Conservation (phyloP, 2,888 invertebrate species). For the Athalia circularis region DNA sequence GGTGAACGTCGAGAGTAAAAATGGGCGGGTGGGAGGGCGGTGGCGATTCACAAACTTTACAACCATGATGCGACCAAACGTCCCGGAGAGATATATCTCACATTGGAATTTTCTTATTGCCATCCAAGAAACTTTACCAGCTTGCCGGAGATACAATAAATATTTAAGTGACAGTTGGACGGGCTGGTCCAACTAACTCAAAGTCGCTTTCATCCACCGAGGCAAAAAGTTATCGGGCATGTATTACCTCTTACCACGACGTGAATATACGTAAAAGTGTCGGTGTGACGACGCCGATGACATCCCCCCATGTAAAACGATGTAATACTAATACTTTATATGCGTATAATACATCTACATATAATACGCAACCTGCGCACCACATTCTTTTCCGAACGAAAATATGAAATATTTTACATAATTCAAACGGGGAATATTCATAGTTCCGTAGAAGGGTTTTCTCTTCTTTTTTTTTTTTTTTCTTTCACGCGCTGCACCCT, state of each 20-base stretch:
- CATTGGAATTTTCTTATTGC: conserved; percentile 31
- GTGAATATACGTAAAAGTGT: not conserved
- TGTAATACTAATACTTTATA: not conserved
- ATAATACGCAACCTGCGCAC: not conserved
- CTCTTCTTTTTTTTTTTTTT: conserved; percentile 14
- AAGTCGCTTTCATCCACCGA: conserved; percentile 23
- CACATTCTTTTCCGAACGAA: conserved; percentile 36
- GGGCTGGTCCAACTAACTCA: conserved; percentile 39
- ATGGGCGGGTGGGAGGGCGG: not conserved
- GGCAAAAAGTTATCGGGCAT: conserved; percentile 41
- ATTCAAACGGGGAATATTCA: conserved; percentile 53
- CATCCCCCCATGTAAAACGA: not conserved
- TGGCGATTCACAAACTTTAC: conserved; percentile 17
- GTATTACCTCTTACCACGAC: not conserved
- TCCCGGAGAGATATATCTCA: conserved; percentile 7
- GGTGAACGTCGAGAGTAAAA: not conserved
- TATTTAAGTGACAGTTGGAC: conserved; percentile 45
- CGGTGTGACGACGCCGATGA: conserved; percentile 7
- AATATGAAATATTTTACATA: conserved; percentile 53
- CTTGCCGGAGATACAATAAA: conserved; percentile 33
- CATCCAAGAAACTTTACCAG: conserved; percentile 33
- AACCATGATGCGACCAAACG: conserved; percentile 22
- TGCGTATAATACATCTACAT: conserved; percentile 9
- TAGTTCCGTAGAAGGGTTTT: conserved; percentile 44
- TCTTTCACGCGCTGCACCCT: too few relatives aligned